Base-by-base conservation (phyloP, 92 coral and sea anemone species). In the Bergia sp. region DNA sequence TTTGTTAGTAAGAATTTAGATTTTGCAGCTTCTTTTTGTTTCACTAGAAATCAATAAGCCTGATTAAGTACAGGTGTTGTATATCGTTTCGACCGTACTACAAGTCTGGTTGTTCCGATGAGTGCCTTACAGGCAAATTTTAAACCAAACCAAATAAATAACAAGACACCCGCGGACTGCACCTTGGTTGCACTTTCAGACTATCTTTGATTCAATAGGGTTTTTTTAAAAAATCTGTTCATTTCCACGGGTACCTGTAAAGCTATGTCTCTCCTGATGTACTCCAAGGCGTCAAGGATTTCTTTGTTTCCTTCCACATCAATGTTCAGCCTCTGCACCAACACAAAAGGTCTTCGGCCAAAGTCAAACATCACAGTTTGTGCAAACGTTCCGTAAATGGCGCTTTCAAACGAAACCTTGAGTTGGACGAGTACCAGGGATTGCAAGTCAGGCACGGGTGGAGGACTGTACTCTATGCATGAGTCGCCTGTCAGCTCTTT, bases 301-400 rank as follows among this genome's bases (percentile, higher is more conserved):
- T 81, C 86, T 58, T 61, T 81, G 50, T 41, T 40, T 39, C 83
- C 64, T 7, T 88, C 93, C 21, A 94, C 86, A 47, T 93, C 94
- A 8, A 92, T 91, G 75, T 73, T 88, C 72, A 94, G 77, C 23
- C 87, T 78, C 65, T 82, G 85, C 8, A 79, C 82, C 72, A 94
- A 86, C 47, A 81, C 3, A 65, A 29, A 80, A 0, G 89, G 89
- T 50, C 79, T 88, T 61, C 69, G 75, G 15, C 94, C 96, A 89
- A 94, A 94, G 88, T 92, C 92, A 47, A 94, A 90, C 76, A 81
- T 85, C 3, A 94, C 88, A 58, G 84, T 78, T 80, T 94, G 96
- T 3, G 91, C 76, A 82, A 92, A 92, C 6, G 85, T 91, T 37
- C 86, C 91, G 81, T 73, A 81, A 41, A 47, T 72, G 73, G 82